Evolutionary conservation across 2,797 vertebrate species (phyloP).

Genomic region (Avahi laniger): DNA sequence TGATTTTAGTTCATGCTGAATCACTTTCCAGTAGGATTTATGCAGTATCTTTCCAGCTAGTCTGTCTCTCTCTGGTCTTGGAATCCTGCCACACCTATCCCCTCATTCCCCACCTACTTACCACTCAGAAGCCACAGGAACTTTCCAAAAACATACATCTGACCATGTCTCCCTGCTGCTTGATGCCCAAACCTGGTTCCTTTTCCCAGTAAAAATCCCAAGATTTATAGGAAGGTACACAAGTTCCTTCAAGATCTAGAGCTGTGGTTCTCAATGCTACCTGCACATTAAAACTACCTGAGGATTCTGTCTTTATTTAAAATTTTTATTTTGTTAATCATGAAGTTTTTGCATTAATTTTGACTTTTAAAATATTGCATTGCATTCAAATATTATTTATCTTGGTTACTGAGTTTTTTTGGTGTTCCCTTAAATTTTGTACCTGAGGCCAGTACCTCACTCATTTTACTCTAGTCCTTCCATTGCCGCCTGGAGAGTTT

Average conservation of each 20-base stretch:
- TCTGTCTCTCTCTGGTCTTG: constrained; percentile 5
- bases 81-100: constrained; percentile 10
- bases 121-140: constrained; percentile 30
- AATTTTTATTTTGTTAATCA: not conserved
- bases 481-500: not conserved
- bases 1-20: constrained; percentile 14
- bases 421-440: not conserved
- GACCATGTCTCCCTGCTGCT: not conserved
- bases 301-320: not conserved
- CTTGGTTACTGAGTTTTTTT: not conserved
- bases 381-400: not conserved
- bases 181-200: not conserved
- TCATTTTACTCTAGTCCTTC: not conserved
- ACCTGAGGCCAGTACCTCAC: not conserved
- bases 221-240: not conserved
- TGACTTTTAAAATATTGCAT: not conserved
- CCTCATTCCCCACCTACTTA: not conserved
- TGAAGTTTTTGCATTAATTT: not conserved
- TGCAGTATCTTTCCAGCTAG: not conserved
- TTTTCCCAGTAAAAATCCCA: not conserved
- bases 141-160: not conserved
- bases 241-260: not conserved
- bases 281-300: not conserved
- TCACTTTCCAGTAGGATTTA: constrained; percentile 28
- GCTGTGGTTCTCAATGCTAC: not conserved